These are phyloP conservation scores for Meiosimyza decipiens DNA, from an alignment of 2,888 invertebrate genomes.

Conservation along the genomic window DNA sequence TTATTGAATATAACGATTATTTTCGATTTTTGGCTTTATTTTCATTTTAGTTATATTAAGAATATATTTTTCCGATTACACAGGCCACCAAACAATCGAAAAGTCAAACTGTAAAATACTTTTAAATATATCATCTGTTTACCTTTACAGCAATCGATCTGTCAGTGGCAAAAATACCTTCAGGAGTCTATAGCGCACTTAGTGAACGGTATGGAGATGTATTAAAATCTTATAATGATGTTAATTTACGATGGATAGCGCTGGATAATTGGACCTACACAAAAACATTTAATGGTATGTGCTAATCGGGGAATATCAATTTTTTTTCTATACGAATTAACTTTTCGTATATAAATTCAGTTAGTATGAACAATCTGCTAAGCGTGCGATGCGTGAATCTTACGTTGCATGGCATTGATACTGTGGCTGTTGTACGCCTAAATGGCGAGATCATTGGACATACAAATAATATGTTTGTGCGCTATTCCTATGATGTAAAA, in stretches of 20 bases:
- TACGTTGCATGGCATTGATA: slow-evolving; percentile 88
- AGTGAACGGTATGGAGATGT: slow-evolving; percentile 54
- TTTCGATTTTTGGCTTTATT: no score
- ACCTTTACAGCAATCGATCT: slow-evolving; percentile 49
- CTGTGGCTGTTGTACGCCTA: slow-evolving; percentile 77
- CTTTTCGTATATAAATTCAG: not conserved
- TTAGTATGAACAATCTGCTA: slow-evolving; percentile 40
- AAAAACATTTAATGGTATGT: slow-evolving; percentile 75
- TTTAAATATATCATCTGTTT: not conserved
- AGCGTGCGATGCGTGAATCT: slow-evolving; percentile 66
- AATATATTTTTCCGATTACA: no score
- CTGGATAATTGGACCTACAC: slow-evolving; percentile 83
- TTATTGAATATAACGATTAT: no score
- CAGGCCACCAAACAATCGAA: no score
- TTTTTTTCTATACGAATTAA: not conserved
- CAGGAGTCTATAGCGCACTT: slow-evolving; percentile 60
- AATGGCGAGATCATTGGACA: slow-evolving; percentile 76
- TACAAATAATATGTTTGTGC: slow-evolving; percentile 87
- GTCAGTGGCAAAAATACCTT: slow-evolving; percentile 53
- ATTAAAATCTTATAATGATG: slow-evolving; percentile 79
- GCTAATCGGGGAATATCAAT: not conserved
- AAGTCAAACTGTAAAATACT: no score
- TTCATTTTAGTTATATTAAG: no score
- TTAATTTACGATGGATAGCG: slow-evolving; percentile 84
- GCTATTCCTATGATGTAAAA: slow-evolving; percentile 79